These are phyloP conservation scores for Eulemur mongoz DNA, from an alignment of 2,797 vertebrate genomes.

Conservation along the genomic window DNA sequence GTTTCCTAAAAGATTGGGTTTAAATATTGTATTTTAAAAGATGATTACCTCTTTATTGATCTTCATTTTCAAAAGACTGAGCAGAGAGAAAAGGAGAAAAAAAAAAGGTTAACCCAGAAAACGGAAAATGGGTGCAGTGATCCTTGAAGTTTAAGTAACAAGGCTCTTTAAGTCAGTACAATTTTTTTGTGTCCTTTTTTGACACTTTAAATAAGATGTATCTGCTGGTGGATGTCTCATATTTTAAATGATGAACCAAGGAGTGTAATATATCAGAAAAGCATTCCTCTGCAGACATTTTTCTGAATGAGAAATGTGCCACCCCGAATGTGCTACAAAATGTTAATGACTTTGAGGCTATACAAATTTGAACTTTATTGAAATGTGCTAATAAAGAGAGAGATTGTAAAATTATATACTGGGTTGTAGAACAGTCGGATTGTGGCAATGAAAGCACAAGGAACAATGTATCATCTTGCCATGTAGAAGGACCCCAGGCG, in stretches of 20 bases:
- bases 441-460: conserved; percentile 51
- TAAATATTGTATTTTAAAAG: neutral
- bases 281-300: conserved; percentile 76
- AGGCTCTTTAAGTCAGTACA: conserved; percentile 69
- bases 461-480: conserved; percentile 26
- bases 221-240: conserved; percentile 77
- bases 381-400: conserved; percentile 81
- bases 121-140: conserved; percentile 62
- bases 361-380: conserved; percentile 85
- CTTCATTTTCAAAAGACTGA: neutral
- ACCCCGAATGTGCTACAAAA: conserved; percentile 81
- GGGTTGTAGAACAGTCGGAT: conserved; percentile 40
- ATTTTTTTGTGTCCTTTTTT: conserved; percentile 79
- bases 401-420: conserved; percentile 72
- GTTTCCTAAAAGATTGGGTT: neutral
- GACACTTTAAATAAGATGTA: conserved; percentile 85
- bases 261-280: conserved; percentile 81
- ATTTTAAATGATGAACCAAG: conserved; percentile 83
- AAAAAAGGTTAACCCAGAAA: conserved; percentile 21
- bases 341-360: conserved; percentile 84
- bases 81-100: neutral
- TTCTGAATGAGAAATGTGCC: conserved; percentile 83
- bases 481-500: neutral
- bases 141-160: conserved; percentile 73
- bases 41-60: neutral